phyloP scores from a whole-genome alignment of 1,140 invertebrate species.

The Drosophila saltans region DNA sequence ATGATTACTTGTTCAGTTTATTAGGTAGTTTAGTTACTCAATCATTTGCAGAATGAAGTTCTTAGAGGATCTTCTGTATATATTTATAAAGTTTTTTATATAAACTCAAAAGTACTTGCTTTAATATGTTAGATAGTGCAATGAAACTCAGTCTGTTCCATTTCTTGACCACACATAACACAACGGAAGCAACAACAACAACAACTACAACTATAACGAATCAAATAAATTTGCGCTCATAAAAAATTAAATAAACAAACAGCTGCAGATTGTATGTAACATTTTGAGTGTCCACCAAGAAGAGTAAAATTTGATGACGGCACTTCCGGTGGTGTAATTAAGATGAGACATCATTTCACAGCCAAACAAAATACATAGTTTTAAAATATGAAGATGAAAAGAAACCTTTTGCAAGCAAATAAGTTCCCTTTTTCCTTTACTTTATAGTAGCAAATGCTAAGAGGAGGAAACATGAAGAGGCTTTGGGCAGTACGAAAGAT shows the following conservation, averaged over 20 bases:
- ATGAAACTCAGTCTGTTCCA: constrained; percentile 31
- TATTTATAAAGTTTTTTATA: too few relatives aligned
- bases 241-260: constrained; percentile 48
- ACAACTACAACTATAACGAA: constrained; percentile 43
- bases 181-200: constrained; percentile 32
- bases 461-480: too few relatives aligned
- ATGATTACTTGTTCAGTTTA: too few relatives aligned
- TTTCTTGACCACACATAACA: constrained; percentile 59
- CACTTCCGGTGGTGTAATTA: constrained; percentile 76
- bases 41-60: too few relatives aligned
- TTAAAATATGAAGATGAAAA: neutral
- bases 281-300: constrained; percentile 21
- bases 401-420: too few relatives aligned
- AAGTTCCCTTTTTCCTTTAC: too few relatives aligned
- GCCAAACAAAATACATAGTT: constrained; percentile 37
- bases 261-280: constrained; percentile 31
- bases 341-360: constrained; percentile 45
- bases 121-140: constrained; percentile 4
- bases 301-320: constrained; percentile 57
- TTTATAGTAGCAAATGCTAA: too few relatives aligned
- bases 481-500: too few relatives aligned
- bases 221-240: constrained; percentile 54
- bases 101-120: neutral
- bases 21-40: too few relatives aligned
- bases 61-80: too few relatives aligned